Evolutionary conservation across 2,888 invertebrate species (phyloP), one percentile per base, ranked within the genome.

Genomic region (Drosophila conformis): DNA sequence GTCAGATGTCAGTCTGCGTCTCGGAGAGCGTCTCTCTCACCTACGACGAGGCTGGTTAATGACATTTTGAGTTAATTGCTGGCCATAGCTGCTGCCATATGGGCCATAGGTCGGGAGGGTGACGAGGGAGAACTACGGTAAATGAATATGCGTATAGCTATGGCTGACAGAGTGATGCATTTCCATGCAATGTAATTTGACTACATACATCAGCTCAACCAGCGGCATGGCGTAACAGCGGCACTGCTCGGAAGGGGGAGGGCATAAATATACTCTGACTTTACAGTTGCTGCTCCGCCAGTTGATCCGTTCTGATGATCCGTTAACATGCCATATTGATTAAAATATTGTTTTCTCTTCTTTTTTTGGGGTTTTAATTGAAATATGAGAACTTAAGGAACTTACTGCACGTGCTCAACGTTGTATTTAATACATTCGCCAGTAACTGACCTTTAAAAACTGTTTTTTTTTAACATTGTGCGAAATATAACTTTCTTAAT

Each of bases 1-100:
- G 89, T 87, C 89, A 87, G 86, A 86, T 89, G 87, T 89, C 87
- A 87, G 88, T 89, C 87, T 64, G 58, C 57, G 70, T 71, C 73
- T 68, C 38, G 27, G 58, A 29, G 63, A 53, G 69, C 69, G 62
- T 73, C 85, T 82, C 56, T 54, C 85, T 85, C 90, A 85, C 90
- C 90, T 84, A 85, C 85, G 69, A 78, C 68, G 56, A 29, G 40
- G 84, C 87, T 89, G 87, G 87, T 83, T 85, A 85, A 85, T 85
- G 85, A 90, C 85, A 85, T 90, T 89, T 81, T 87, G 74, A 87
- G 90, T 85, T 85, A 90, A 85, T 85, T 85, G 87, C 90, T 58
- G 89, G 77, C 46, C 57, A 27, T 56, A 38, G 64, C 69, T 63
- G 51, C 63, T 69, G 84, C 81, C 85, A 85, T 90, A 90, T 85